Percentiles rank a stretch among this genome's conserved stretches.
Conservation (phyloP, 2,113 vertebrate genomes). For the Petaurus breviceps region DNA sequence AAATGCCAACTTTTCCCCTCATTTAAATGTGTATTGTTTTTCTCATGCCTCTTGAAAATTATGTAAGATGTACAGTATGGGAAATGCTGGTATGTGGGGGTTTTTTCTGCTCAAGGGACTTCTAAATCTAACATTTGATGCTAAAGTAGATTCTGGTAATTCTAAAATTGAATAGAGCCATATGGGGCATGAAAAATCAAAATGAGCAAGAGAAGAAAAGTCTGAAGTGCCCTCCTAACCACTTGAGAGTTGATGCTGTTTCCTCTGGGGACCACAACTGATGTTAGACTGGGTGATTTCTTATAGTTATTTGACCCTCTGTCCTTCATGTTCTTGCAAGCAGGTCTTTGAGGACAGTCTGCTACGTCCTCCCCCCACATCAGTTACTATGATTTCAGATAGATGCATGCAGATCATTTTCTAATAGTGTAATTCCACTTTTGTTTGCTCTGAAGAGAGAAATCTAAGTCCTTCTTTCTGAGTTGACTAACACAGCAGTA, state of each 20-base stretch:
- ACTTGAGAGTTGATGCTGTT: background rate
- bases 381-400: background rate
- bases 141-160: conserved; percentile 37
- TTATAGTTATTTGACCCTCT: background rate
- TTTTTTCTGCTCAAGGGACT: background rate
- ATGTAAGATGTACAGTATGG: conserved; percentile 42
- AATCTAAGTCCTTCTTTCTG: background rate
- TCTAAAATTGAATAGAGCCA: conserved; percentile 65
- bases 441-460: background rate
- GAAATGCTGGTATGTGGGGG: background rate
- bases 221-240: background rate
- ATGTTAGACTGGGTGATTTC: background rate
- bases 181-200: conserved; percentile 63
- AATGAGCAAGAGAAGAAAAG: conserved; percentile 36
- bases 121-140: background rate
- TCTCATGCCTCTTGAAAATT: conserved; percentile 26
- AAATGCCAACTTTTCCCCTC: background rate
- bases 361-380: background rate
- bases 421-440: background rate
- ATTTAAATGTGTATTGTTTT: background rate
- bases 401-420: background rate
- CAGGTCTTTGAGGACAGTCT: background rate
- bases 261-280: background rate
- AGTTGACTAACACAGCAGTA: background rate
- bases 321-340: background rate